Percentiles rank a stretch among this genome's conserved stretches.
phyloP scores from a whole-genome alignment of 2,797 vertebrate species.

The Coregonus suidteri region DNA sequence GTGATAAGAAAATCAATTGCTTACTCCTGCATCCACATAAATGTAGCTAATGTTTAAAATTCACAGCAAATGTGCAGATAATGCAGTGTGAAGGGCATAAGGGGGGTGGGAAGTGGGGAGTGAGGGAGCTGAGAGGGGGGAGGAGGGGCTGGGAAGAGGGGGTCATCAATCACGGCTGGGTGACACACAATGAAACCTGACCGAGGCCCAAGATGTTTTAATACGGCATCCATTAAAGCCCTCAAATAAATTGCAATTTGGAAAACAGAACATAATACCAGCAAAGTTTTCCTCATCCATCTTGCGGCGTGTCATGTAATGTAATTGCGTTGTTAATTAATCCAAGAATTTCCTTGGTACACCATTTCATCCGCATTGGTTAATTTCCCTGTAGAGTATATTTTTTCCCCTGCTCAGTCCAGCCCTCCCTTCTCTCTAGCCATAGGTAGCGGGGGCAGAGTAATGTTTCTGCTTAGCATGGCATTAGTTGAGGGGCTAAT shows the following conservation, averaged over 20 bases:
- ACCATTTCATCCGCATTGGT: conserved; percentile 88
- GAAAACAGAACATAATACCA: conserved; percentile 99
- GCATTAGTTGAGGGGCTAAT: conserved; percentile 88
- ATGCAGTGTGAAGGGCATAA: conserved; percentile 76
- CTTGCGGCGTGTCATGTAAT: conserved; percentile 98
- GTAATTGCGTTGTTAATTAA: conserved; percentile 99
- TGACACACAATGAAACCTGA: conserved; percentile 98
- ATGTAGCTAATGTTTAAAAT: conserved; percentile 85
- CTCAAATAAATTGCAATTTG: conserved; percentile 99
- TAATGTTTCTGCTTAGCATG: conserved; percentile 89
- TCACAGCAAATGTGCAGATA: conserved; percentile 92
- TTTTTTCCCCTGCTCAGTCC: conserved; percentile 68
- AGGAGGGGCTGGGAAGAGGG: conserved; percentile 69
- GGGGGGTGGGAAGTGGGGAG: conserved; percentile 43
- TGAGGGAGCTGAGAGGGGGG: conserved; percentile 18
- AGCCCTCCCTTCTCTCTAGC: conserved; percentile 59
- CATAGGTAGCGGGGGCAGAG: conserved; percentile 76
- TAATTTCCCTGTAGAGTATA: conserved; percentile 97
- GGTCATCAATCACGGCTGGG: conserved; percentile 96
- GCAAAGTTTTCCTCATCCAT: conserved; percentile 99
- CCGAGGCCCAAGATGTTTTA: conserved; percentile 98
- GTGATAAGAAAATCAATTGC: conserved; percentile 83
- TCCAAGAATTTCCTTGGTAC: conserved; percentile 96
- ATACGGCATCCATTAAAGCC: conserved; percentile 99
- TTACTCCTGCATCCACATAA: conserved; percentile 76